A percentile compares a stretch with the other conserved stretches of the same genome.
Evolutionary conservation across 2,888 invertebrate species (phyloP).

Genomic region (Drosophila nr. perissopoda): DNA sequence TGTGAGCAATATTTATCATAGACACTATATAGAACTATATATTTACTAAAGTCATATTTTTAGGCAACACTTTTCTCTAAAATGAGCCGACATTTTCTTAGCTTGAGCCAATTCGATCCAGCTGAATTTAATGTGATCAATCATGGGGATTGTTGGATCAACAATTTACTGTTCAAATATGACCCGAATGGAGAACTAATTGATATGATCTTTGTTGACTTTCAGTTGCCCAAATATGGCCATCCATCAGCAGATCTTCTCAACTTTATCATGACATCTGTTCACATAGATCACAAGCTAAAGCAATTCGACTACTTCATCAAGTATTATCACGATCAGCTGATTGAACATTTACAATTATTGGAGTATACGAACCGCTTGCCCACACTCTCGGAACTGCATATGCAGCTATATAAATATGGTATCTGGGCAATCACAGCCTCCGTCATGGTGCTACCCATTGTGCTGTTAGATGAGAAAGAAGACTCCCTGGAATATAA

Average conservation of each 20-base stretch:
- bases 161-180: slow-evolving; percentile 81
- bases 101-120: slow-evolving; percentile 43
- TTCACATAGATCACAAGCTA: slow-evolving; percentile 76
- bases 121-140: slow-evolving; percentile 77
- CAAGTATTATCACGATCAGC: slow-evolving; percentile 78
- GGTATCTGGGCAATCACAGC: slow-evolving; percentile 74
- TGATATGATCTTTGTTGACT: slow-evolving; percentile 80
- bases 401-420: slow-evolving; percentile 68
- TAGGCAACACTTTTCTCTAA: slow-evolving; percentile 58
- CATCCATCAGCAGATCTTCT: slow-evolving; percentile 79
- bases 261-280: slow-evolving; percentile 81
- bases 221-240: slow-evolving; percentile 78
- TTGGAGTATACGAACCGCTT: slow-evolving; percentile 68
- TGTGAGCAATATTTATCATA: slow-evolving; percentile 46
- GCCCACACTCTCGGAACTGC: slow-evolving; percentile 74
- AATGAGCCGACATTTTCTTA: slow-evolving; percentile 50
- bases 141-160: slow-evolving; percentile 82
- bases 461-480: slow-evolving; percentile 78
- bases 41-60: not conserved
- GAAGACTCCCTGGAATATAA: slow-evolving; percentile 71
- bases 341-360: slow-evolving; percentile 70
- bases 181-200: slow-evolving; percentile 57
- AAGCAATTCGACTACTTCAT: slow-evolving; percentile 80
- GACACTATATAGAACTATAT: not conserved
- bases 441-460: slow-evolving; percentile 64